Conservation (phyloP, 2,888 invertebrate species). For the Tachystola acroxantha region DNA sequence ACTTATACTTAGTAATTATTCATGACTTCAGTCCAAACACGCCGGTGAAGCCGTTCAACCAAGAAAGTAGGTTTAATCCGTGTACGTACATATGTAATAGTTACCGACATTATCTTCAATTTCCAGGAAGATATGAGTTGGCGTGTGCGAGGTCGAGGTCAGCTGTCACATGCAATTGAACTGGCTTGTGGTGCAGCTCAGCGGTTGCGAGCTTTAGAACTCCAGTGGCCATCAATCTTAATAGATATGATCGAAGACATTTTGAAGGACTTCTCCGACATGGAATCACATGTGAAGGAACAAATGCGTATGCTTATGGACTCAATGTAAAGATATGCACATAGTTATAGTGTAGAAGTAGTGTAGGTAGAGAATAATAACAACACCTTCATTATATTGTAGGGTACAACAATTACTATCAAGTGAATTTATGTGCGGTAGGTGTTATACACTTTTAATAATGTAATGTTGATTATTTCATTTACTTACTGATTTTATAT, state of each 20-base stretch:
- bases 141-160: constrained; percentile 85
- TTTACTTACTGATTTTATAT: no score
- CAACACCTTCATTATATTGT: neutral
- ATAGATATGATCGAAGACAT: constrained; percentile 88
- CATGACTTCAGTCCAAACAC: no score
- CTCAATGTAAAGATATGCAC: constrained; percentile 14
- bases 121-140: constrained; percentile 84
- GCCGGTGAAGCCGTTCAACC: no score
- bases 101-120: no score
- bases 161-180: constrained; percentile 83
- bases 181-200: constrained; percentile 87
- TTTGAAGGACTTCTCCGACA: constrained; percentile 87
- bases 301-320: constrained; percentile 77
- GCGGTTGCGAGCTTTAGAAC: constrained; percentile 85
- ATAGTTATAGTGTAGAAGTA: neutral
- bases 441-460: no score
- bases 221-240: constrained; percentile 87
- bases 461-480: no score
- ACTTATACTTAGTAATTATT: no score
- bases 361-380: no score
- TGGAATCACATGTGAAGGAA: constrained; percentile 87
- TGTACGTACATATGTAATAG: no score
- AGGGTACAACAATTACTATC: neutral
- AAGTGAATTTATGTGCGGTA: neutral
- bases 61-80: no score